These are phyloP conservation scores for Timema podura DNA, from an alignment of 2,888 invertebrate species.

Conservation along the genomic window DNA sequence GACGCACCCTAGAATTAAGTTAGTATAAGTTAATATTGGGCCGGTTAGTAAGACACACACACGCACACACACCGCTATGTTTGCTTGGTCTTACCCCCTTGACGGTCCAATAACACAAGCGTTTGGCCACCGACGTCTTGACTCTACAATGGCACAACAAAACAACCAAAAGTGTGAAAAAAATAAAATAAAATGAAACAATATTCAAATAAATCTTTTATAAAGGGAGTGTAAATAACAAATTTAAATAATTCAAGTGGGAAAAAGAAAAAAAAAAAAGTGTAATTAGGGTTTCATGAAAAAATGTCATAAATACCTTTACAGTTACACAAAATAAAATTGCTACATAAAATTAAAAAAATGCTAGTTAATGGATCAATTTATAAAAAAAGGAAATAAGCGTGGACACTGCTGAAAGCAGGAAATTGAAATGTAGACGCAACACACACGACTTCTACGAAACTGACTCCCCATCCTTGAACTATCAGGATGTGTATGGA, in stretches of 20 bases:
- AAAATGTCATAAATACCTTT: conserved; percentile 18
- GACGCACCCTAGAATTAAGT: conserved; percentile 28
- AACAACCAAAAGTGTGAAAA: conserved; percentile 28
- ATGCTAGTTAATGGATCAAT: too few relatives aligned
- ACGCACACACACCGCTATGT: conserved; percentile 26
- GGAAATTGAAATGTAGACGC: conserved; percentile 29
- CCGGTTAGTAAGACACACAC: conserved; percentile 12
- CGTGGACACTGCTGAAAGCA: conserved; percentile 32
- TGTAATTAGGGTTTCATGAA: conserved; percentile 16
- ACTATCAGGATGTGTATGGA: conserved; percentile 16
- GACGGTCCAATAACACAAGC: conserved; percentile 82
- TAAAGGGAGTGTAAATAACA: conserved; percentile 28
- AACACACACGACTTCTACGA: conserved; percentile 27
- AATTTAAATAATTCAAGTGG: conserved; percentile 16
- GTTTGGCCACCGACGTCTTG: conserved; percentile 90
- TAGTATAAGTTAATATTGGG: conserved; percentile 29
- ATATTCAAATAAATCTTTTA: conserved; percentile 30
- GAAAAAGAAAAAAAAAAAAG: neutral
- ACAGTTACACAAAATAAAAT: conserved; percentile 27
- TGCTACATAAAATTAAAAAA: conserved; percentile 18
- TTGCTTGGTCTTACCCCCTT: conserved; percentile 79
- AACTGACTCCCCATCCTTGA: conserved; percentile 26
- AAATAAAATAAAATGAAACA: conserved; percentile 24
- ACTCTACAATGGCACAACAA: conserved; percentile 58
- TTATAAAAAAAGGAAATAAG: conserved; percentile 23